A percentile compares a stretch with the other conserved stretches of the same genome.
Conservation (phyloP, 2,888 invertebrate species). For the Drosophila planitibia region DNA sequence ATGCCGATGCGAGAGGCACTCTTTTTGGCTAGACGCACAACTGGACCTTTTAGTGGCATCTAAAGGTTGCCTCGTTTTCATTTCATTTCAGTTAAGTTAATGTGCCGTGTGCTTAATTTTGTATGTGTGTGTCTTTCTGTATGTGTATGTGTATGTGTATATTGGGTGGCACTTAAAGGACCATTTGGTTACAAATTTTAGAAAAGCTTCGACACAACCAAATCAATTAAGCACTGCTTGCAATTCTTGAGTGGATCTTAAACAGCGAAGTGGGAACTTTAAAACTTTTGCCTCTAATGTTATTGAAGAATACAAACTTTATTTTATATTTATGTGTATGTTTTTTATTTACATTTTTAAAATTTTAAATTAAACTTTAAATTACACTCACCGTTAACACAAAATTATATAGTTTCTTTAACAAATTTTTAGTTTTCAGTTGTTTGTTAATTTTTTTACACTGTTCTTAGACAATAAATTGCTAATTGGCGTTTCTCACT, state of each 20-base stretch:
- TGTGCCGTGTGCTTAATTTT: slow-evolving; percentile 16
- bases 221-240: slow-evolving; percentile 30
- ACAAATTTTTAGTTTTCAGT: not conserved
- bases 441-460: slow-evolving; percentile 1
- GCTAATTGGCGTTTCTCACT: slow-evolving; percentile 9
- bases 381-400: slow-evolving; percentile 40
- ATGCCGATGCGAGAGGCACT: slow-evolving; percentile 33
- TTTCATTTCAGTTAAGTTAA: slow-evolving; percentile 33
- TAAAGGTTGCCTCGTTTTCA: slow-evolving; percentile 44
- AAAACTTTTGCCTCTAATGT: not conserved
- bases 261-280: not conserved
- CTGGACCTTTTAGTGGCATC: slow-evolving; percentile 44
- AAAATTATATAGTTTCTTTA: not conserved
- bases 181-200: slow-evolving; percentile 8
- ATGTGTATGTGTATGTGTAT: not conserved
- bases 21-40: slow-evolving; percentile 32
- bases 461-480: slow-evolving; percentile 10
- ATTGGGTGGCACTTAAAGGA: slow-evolving; percentile 26
- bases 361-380: not conserved
- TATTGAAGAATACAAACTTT: not conserved
- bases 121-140: not conserved
- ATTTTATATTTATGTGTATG: not conserved
- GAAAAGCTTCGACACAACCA: slow-evolving; percentile 9
- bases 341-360: not conserved
- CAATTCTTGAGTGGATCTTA: not conserved